Conservation (phyloP, 2,888 invertebrate genomes). For the Taphrorychus bicolor region DNA sequence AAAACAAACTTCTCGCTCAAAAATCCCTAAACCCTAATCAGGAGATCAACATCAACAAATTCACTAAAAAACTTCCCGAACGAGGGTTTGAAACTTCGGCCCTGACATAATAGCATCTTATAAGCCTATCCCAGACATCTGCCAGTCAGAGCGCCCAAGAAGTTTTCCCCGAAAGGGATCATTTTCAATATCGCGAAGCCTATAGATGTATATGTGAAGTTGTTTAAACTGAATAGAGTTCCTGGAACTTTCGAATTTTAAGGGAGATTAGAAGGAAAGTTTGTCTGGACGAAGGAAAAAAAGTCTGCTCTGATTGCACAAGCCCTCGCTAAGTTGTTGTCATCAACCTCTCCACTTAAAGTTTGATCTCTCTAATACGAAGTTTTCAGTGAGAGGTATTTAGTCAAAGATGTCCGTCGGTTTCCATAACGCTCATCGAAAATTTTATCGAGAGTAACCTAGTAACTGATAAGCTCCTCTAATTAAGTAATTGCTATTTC, state of each 20-base stretch:
- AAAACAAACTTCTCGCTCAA: background rate
- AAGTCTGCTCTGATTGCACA: background rate
- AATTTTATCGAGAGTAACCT: slow-evolving; percentile 10
- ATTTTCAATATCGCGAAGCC: slow-evolving; percentile 8
- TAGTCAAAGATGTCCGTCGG: slow-evolving; percentile 4
- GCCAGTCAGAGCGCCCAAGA: slow-evolving; percentile 40
- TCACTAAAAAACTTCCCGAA: background rate
- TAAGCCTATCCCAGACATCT: slow-evolving; percentile 23
- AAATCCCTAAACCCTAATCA: background rate
- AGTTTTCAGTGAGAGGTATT: background rate
- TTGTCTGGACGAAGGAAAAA: no score
- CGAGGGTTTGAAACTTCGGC: background rate
- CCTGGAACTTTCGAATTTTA: slow-evolving; percentile 1
- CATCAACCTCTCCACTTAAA: background rate
- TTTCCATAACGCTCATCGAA: slow-evolving; percentile 6
- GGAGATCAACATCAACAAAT: background rate
- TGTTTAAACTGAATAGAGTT: slow-evolving; percentile 10
- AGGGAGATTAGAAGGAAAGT: background rate
- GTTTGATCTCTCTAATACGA: slow-evolving; percentile 1
- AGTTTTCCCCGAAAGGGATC: slow-evolving; percentile 39
- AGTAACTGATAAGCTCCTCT: slow-evolving; percentile 37
- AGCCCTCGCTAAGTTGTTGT: background rate
- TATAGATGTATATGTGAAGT: slow-evolving; percentile 8
- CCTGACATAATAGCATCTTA: slow-evolving; percentile 14
- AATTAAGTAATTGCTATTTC: slow-evolving; percentile 57